Conservation (phyloP, 1,140 invertebrate species). For the Drosophila melanica region DNA sequence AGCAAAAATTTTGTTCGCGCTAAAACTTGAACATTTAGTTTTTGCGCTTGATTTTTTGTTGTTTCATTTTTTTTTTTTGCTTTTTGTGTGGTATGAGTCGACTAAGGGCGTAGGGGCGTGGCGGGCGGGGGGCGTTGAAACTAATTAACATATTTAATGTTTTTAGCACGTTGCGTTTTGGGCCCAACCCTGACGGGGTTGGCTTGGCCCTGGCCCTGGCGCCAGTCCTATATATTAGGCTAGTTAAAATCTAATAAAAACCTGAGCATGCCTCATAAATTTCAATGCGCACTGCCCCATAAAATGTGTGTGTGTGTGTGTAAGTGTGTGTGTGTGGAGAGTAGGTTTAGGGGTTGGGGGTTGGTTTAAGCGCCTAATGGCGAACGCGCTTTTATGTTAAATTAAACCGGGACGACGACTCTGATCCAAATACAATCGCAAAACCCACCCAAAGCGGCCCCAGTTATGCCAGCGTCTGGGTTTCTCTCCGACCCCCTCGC, state of each 20-base stretch:
- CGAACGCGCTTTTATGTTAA: conserved; percentile 82
- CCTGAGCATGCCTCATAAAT: conserved; percentile 84
- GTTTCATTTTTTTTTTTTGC: conserved; percentile 13
- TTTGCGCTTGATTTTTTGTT: conserved; percentile 49
- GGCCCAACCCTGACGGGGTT: conserved; percentile 21
- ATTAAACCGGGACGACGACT: conserved; percentile 61
- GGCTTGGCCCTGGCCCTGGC: conserved; percentile 43
- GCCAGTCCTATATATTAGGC: conserved; percentile 65
- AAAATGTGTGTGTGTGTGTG: neutral
- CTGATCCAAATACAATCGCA: conserved; percentile 19
- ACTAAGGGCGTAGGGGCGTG: neutral
- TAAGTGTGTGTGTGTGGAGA: neutral
- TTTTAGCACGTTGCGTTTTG: conserved; percentile 75
- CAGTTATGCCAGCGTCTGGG: neutral
- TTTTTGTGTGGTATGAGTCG: neutral
- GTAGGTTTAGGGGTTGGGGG: conserved; percentile 6
- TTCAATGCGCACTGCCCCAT: conserved; percentile 60
- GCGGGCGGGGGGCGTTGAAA: conserved; percentile 68
- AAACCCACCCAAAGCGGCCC: neutral
- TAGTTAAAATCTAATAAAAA: conserved; percentile 84
- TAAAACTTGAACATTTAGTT: conserved; percentile 68
- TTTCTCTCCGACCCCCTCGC: neutral
- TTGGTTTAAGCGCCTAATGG: conserved; percentile 71
- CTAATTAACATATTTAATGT: conserved; percentile 83
- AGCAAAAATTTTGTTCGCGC: conserved; percentile 52